phyloP scores from a whole-genome alignment of 1,140 invertebrate species.

The Halesus radiatus region DNA sequence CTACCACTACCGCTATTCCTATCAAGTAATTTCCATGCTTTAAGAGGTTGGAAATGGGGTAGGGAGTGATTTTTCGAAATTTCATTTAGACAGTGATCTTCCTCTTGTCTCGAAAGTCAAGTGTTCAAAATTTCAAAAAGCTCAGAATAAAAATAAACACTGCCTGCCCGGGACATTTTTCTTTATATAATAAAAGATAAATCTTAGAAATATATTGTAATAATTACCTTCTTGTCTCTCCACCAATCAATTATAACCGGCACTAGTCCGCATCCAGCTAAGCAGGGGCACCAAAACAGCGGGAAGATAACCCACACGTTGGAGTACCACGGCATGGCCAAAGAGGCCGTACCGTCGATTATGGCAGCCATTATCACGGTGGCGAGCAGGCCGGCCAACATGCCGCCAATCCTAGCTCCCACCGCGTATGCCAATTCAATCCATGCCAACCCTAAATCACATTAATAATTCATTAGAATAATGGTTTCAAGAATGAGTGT shows the following conservation, averaged over 20 bases:
- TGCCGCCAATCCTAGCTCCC: slow-evolving; percentile 31
- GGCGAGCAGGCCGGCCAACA: slow-evolving; percentile 31
- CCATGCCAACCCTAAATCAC: slow-evolving; percentile 30
- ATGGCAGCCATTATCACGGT: slow-evolving; percentile 37
- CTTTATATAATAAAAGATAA: too few species aligned
- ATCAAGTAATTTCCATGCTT: too few species aligned
- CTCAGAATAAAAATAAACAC: too few species aligned
- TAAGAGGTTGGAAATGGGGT: too few species aligned
- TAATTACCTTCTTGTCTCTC: slow-evolving; percentile 48
- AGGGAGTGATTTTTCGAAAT: too few species aligned
- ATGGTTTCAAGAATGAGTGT: background rate
- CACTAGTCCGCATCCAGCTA: slow-evolving; percentile 29
- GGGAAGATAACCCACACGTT: slow-evolving; percentile 54
- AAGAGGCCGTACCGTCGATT: slow-evolving; percentile 35
- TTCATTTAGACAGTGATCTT: too few species aligned
- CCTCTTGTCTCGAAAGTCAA: too few species aligned
- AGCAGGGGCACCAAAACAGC: slow-evolving; percentile 53
- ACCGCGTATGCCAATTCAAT: slow-evolving; percentile 40
- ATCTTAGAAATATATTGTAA: background rate
- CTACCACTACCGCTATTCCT: too few species aligned
- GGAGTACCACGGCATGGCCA: slow-evolving; percentile 52
- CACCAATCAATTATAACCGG: slow-evolving; percentile 45
- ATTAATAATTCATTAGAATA: too few species aligned
- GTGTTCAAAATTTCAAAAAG: too few species aligned
- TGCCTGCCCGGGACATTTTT: too few species aligned